Conservation (phyloP, 2,888 invertebrate genomes). For the Erannis defoliaria region DNA sequence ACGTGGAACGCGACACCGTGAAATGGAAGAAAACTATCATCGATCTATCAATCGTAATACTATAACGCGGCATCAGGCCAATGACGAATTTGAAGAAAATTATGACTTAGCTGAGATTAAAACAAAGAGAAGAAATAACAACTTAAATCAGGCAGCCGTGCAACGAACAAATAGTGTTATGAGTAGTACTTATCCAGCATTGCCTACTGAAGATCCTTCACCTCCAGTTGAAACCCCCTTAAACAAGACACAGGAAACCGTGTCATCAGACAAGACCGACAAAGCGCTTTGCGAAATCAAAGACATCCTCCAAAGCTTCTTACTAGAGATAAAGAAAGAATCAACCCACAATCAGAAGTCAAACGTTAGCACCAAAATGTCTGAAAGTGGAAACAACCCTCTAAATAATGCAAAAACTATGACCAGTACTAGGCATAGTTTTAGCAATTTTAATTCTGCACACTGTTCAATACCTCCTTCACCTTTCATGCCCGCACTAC, state of each 20-base stretch:
- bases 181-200: conserved; percentile 52
- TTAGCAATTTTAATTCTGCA: conserved; percentile 52
- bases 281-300: conserved; percentile 79
- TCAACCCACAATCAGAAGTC: conserved; percentile 59
- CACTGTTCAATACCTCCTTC: conserved; percentile 51
- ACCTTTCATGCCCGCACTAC: conserved; percentile 51
- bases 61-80: conserved; percentile 40
- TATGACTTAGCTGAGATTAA: conserved; percentile 45
- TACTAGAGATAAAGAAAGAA: conserved; percentile 77
- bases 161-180: conserved; percentile 52
- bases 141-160: conserved; percentile 26
- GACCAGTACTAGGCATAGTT: conserved; percentile 56
- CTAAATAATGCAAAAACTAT: conserved; percentile 46
- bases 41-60: conserved; percentile 5
- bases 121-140: conserved; percentile 29
- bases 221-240: conserved; percentile 53
- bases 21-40: conserved; percentile 7
- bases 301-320: conserved; percentile 73
- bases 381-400: conserved; percentile 45
- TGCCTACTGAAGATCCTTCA: conserved; percentile 51
- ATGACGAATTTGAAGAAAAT: conserved; percentile 42
- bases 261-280: conserved; percentile 68
- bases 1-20: neutral
- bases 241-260: conserved; percentile 64
- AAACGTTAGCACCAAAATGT: conserved; percentile 50